Conservation (phyloP, 2,113 vertebrate species). For the Cephalopterus ornatus region DNA sequence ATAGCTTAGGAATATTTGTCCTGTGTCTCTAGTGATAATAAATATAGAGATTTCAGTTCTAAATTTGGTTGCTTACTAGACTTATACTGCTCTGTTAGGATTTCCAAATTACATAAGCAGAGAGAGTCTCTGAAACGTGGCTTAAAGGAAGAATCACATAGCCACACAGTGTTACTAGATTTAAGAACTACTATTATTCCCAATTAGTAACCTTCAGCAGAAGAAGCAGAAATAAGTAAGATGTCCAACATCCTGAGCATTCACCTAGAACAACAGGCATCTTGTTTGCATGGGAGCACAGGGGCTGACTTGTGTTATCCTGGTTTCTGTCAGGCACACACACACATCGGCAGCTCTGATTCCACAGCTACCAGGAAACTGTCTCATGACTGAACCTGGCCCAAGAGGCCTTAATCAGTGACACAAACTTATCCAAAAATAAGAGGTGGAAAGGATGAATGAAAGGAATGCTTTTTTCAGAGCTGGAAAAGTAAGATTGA, state of each 20-base stretch:
- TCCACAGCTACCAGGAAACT: background rate
- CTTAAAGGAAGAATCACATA: background rate
- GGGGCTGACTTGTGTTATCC: rapidly evolving
- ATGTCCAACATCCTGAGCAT: background rate
- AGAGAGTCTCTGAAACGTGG: background rate
- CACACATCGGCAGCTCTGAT: background rate
- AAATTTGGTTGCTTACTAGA: background rate
- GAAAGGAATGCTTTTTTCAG: background rate
- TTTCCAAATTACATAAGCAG: background rate
- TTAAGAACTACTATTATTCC: background rate
- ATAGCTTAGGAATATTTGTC: background rate
- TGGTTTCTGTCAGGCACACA: background rate
- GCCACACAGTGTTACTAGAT: background rate
- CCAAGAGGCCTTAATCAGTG: background rate
- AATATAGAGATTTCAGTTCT: background rate
- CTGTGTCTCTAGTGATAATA: background rate
- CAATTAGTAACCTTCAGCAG: background rate
- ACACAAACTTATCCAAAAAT: background rate
- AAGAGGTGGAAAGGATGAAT: background rate
- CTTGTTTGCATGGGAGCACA: background rate
- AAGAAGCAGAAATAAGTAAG: background rate
- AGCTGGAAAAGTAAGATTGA: background rate
- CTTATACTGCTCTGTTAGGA: background rate
- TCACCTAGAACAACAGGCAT: background rate
- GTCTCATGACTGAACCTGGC: background rate